A percentile compares a stretch with the other conserved stretches of the same genome.
phyloP scores from a whole-genome alignment of 1,140 invertebrate species.

The Drosophila kikkawai region DNA sequence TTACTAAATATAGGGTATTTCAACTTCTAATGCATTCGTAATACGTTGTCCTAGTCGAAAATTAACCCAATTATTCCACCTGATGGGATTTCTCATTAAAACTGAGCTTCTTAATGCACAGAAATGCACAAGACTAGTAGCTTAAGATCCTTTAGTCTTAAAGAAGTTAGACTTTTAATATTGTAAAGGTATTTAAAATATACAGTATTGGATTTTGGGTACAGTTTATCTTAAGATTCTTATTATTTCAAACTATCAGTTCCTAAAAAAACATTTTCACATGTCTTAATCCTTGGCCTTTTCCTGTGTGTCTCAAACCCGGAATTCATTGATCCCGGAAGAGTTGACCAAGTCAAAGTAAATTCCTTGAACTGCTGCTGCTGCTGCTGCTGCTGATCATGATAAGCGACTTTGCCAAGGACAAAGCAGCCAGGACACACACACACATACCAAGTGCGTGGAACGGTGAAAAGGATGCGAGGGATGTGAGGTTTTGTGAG shows the following conservation, averaged over 20 bases:
- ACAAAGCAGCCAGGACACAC: background rate
- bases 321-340: background rate
- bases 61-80: constrained; percentile 6
- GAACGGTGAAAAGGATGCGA: constrained; percentile 1
- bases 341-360: constrained; percentile 2
- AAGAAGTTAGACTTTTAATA: background rate
- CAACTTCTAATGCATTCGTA: background rate
- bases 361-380: constrained; percentile 3
- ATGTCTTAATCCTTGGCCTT: background rate
- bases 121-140: background rate
- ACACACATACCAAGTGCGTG: constrained; percentile 2
- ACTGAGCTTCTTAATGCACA: background rate
- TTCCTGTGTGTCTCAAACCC: background rate
- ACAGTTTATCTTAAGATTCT: background rate
- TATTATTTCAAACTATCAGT: background rate
- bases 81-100: constrained; percentile 3
- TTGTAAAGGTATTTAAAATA: background rate
- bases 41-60: background rate
- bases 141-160: background rate
- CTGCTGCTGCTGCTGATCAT: background rate
- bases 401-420: constrained; percentile 16
- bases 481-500: background rate
- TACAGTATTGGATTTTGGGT: too few relatives aligned
- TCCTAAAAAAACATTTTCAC: background rate
- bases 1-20: background rate